Percentiles rank a stretch among this genome's conserved stretches.
These are phyloP conservation scores for Thymelicus sylvestris DNA, from an alignment of 2,888 invertebrate genomes.

Conservation along the genomic window DNA sequence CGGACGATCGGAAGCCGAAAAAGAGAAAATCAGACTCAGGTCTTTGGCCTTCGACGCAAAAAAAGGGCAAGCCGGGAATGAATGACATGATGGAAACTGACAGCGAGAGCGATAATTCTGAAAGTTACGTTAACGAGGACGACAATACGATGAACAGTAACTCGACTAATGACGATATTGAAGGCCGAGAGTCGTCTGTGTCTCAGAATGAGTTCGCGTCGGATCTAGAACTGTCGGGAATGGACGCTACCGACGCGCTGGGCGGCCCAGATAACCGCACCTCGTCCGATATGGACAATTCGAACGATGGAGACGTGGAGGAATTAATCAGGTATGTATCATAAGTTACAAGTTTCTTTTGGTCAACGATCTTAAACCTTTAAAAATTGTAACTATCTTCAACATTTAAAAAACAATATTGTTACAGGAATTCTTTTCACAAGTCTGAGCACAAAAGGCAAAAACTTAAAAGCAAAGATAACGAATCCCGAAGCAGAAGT, in stretches of 20 bases:
- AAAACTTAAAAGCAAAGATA: constrained; percentile 85
- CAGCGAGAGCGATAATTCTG: constrained; percentile 76
- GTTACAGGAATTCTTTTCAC: constrained; percentile 83
- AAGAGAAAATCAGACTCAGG: constrained; percentile 86
- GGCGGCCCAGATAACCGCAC: constrained; percentile 72
- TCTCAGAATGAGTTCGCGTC: constrained; percentile 85
- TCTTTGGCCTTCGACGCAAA: constrained; percentile 84
- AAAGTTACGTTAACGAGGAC: constrained; percentile 74
- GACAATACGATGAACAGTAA: constrained; percentile 78
- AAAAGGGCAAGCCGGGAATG: constrained; percentile 85
- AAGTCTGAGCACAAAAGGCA: constrained; percentile 85
- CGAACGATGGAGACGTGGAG: constrained; percentile 86
- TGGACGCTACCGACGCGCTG: constrained; percentile 86
- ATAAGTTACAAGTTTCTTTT: neutral
- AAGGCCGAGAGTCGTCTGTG: constrained; percentile 71
- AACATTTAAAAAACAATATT: constrained; percentile 30
- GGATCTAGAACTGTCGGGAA: constrained; percentile 86
- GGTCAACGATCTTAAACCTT: neutral
- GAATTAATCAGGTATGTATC: constrained; percentile 82
- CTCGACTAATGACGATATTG: constrained; percentile 74
- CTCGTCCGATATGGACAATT: constrained; percentile 85
- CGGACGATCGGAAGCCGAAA: constrained; percentile 80
- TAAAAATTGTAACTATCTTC: no score
- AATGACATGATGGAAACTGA: constrained; percentile 87
- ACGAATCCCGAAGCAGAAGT: constrained; percentile 74